Base-by-base conservation (phyloP, 2,888 invertebrate genomes). In the Zele albiditarsus region DNA sequence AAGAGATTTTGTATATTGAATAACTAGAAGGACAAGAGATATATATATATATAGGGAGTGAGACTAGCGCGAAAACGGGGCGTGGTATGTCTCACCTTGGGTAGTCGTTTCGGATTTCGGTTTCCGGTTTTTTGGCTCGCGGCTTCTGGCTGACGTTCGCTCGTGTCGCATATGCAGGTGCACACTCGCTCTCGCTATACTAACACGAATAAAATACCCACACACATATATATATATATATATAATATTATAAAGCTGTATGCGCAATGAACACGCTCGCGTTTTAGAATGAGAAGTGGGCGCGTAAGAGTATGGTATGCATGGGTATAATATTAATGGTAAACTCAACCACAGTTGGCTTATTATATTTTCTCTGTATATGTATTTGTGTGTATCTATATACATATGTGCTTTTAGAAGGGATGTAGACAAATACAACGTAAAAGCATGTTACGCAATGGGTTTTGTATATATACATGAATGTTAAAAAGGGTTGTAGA, bases 71-170 rank as follows among this genome's bases (percentile, higher is more conserved):
- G 76, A 77, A 77, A 74, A 77, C 46, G 46, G 71, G 76, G 76
- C 73, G 74, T 70, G 73, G 73, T 38, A 38, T 74, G 71, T 75
- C 75, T 71, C 71, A 66, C 75, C 75, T 75, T 68, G 75, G 71
- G 63, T 75, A 75, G 71, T 71, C 60, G 71, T 60, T 46, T 75
- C 75, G 60, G 62, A 75, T 75, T 75, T 75, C 75, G 75, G 75
- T 72, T 75, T 75, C 75, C 75, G 75, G 75, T 75, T 75, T 75
- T 66, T 42, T 38, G 60, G 38, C 60, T 14, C 28, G 46, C 31
- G 49, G 53, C 53, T 53, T 27, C 12, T 33, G 66, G 25, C 14
- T 46, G 33, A 23, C 49, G 42, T 38, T 65, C 66, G 70, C 71
- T 53, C 46, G 71, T 71, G 62, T 71, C 73, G 53, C 49, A 62